phyloP scores from a whole-genome alignment of 2,797 vertebrate species.

The Esox masquinongy region DNA sequence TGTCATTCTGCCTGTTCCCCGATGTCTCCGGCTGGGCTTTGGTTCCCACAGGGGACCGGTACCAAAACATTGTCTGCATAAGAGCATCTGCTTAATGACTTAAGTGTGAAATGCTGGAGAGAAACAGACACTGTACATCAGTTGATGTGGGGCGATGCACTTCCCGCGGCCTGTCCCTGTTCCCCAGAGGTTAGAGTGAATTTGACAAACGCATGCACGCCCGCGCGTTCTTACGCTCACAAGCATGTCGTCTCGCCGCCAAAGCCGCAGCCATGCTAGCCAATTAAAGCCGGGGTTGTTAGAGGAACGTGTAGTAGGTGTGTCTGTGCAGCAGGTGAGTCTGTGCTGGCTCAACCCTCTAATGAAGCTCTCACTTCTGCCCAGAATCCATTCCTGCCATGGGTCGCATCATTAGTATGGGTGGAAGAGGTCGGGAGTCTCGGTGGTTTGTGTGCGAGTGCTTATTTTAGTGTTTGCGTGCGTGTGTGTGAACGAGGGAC shows the following conservation, averaged over 20 bases:
- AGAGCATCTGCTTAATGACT: no score
- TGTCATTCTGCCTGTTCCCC: background rate
- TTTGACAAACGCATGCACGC: constrained; percentile 23
- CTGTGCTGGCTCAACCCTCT: constrained; percentile 31
- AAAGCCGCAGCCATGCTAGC: constrained; percentile 29
- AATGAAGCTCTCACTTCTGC: constrained; percentile 51
- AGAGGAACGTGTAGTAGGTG: constrained; percentile 48
- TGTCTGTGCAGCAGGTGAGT: constrained; percentile 36
- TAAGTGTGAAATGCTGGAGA: background rate
- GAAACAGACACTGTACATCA: constrained; percentile 28
- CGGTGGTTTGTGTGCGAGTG: background rate
- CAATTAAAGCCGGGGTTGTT: constrained; percentile 61
- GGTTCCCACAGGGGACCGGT: background rate
- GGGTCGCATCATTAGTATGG: constrained; percentile 15
- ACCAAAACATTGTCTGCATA: no score
- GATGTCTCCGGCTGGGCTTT: constrained; percentile 1
- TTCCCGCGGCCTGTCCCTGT: constrained; percentile 35
- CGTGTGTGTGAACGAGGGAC: background rate
- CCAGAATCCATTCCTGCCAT: constrained; percentile 14
- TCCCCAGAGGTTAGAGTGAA: constrained; percentile 12
- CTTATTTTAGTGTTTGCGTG: background rate
- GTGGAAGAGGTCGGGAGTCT: background rate
- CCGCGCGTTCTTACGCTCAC: background rate
- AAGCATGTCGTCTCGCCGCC: background rate
- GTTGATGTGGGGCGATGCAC: constrained; percentile 18